Base-by-base conservation (phyloP, 2,888 invertebrate genomes). In the Lamproptera curius region DNA sequence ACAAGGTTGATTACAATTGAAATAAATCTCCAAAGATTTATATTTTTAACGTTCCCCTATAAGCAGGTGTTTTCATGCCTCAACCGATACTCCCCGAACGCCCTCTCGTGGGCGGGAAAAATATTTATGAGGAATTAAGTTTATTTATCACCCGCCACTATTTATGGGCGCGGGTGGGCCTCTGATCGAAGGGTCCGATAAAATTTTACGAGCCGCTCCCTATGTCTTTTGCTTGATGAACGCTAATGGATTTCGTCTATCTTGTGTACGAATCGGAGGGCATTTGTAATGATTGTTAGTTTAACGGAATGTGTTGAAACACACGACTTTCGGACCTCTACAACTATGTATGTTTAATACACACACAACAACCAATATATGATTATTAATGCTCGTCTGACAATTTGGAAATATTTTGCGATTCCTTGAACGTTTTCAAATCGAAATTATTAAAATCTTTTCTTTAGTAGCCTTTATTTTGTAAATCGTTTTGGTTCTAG, bases 61-160 rank as follows among this genome's bases (percentile, higher is more conserved):
- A n/a, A n/a, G n/a, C n/a, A n/a, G n/a, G n/a, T n/a, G n/a, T n/a
- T n/a, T n/a, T n/a, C n/a, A n/a, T n/a, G n/a, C n/a, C n/a, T n/a
- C n/a, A n/a, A n/a, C n/a, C n/a, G n/a, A n/a, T n/a, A n/a, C n/a
- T n/a, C n/a, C n/a, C n/a, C n/a, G n/a, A n/a, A n/a, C n/a, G 11
- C 11, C 31, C 11, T 31, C 2, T 5, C 13, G 31, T 4, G 11
- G 11, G 31, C n/a, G 17, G 14, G 26, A 16, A 16, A 52, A 50
- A 48, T 52, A 58, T 58, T 58, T 59, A 58, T 58, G 50, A 56
- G 55, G 43, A 54, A 58, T 59, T 59, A 58, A 59, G 51, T 56
- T 58, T 59, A 59, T 61, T 61, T 59, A 61, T 58, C 50, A 51
- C 3, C 13, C 11, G 2, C 9, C 14, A 20, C 16, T 36, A 42